Percentiles rank a stretch among this genome's conserved stretches.
These are phyloP conservation scores for Schizaphis graminum DNA, from an alignment of 2,888 invertebrate genomes.

Conservation along the genomic window DNA sequence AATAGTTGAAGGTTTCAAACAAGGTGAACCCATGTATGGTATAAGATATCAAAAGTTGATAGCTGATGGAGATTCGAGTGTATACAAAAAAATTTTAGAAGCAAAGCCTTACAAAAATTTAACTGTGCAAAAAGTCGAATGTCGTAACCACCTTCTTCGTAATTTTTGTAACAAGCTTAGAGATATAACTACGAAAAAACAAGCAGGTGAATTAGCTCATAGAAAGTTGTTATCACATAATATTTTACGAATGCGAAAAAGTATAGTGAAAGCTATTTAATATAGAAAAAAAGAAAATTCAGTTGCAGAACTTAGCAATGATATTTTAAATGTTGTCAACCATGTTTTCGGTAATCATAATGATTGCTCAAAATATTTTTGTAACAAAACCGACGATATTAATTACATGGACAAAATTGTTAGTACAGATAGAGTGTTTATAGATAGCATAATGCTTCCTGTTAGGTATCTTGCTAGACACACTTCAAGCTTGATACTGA, in stretches of 20 bases:
- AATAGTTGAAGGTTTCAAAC: slow-evolving; percentile 7
- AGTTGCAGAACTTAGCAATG: background rate
- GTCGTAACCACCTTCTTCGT: background rate
- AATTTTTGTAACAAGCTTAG: background rate
- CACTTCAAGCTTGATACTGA: background rate
- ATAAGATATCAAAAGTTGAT: background rate
- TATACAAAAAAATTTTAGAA: background rate
- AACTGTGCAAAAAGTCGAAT: background rate
- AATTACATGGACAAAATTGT: background rate
- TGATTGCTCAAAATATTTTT: background rate
- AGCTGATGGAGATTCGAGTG: background rate
- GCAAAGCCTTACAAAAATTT: background rate
- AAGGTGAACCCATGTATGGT: background rate
- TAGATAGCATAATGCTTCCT: background rate
- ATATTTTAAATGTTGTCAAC: background rate
- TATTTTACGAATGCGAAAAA: background rate
- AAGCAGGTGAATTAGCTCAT: background rate
- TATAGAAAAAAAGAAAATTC: background rate
- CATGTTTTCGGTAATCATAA: background rate
- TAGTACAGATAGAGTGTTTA: background rate
- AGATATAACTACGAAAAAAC: background rate
- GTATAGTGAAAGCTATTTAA: background rate
- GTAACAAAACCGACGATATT: background rate
- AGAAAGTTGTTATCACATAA: background rate
- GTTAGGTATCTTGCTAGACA: background rate